Evolutionary conservation across 2,797 vertebrate species (phyloP), one percentile per base, ranked within the genome.

Genomic region (Enteromius fasciolatus): DNA sequence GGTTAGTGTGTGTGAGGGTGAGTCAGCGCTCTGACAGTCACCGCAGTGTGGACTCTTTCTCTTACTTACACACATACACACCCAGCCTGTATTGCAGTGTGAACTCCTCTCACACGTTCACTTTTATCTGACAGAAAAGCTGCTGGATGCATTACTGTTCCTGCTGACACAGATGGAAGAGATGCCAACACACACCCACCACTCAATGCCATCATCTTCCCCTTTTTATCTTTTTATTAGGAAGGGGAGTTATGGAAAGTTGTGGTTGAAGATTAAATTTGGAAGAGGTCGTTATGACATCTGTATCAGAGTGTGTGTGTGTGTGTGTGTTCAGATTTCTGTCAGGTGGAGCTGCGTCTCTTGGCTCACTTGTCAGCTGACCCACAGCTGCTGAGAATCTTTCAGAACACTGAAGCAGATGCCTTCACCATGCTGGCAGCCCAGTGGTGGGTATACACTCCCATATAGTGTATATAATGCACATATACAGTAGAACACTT

Each of bases 311-410:
- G 69, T 77, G 54, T 84, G 61, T 86, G 64, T 68, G 44, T 46
- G 44, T 46, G 14, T 48, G 46, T 52, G 25, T 63, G 25, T 75
- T 57, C 48, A 98, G 97, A 98, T 92, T 99, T 98, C 90, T 97
- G 96, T 83, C 97, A 98, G 90, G 95, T 98, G 87, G 96, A 99
- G 84, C 92, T 98, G 87, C 96, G 96, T 85, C 96, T 98, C 81
- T 92, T 99, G 86, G 96, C 97, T 88, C 97, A 98, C 87, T 94
- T 98, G 83, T 98, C 97, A 83, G 95, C 92, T 72, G 97, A 99
- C 92, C 95, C 96, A 12, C 96, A 97, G 88, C 95, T 98, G 88
- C 84, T 97, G 89, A 94, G 91, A 86, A 89, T 97, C 67, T 97
- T 98, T 90, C 94, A 91, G 89, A 91, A 95, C 80, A 93, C 95